Conservation (phyloP, 2,888 invertebrate species). For the Tenthredo notha region DNA sequence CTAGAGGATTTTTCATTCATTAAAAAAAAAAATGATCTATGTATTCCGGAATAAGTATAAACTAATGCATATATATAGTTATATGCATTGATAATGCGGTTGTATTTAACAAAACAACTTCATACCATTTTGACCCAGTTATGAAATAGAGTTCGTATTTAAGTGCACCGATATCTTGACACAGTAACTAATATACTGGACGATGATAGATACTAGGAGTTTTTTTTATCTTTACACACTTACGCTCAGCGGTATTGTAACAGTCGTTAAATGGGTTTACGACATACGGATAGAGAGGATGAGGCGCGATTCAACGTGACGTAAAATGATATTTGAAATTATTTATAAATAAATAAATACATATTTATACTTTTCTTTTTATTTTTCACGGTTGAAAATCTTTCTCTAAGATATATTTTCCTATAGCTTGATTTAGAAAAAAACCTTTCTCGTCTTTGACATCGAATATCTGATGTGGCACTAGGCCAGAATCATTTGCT, state of each 20-base stretch:
- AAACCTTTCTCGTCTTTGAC: background rate
- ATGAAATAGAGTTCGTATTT: conserved; percentile 17
- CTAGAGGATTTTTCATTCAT: too few relatives aligned
- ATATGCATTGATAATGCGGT: background rate
- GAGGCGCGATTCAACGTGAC: background rate
- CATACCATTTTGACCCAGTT: background rate
- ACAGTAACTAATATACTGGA: conserved; percentile 5
- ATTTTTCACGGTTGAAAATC: background rate
- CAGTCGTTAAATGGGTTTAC: conserved; percentile 14
- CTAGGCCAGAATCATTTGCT: conserved; percentile 33
- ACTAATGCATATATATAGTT: background rate
- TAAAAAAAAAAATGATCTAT: too few relatives aligned
- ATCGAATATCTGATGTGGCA: conserved; percentile 14
- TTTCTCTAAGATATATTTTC: background rate
- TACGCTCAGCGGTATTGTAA: background rate
- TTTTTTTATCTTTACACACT: background rate
- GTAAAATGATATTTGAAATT: background rate
- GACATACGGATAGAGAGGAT: background rate
- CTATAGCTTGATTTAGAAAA: background rate
- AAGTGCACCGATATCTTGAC: conserved; percentile 50
- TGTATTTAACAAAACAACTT: background rate
- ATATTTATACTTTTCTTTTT: too few relatives aligned
- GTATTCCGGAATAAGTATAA: too few relatives aligned
- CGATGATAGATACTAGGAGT: background rate
- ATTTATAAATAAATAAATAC: background rate